Evolutionary conservation across 1,140 invertebrate genomes (phyloP), one percentile per base, ranked within the genome.

Genomic region (Drosophila parvula): DNA sequence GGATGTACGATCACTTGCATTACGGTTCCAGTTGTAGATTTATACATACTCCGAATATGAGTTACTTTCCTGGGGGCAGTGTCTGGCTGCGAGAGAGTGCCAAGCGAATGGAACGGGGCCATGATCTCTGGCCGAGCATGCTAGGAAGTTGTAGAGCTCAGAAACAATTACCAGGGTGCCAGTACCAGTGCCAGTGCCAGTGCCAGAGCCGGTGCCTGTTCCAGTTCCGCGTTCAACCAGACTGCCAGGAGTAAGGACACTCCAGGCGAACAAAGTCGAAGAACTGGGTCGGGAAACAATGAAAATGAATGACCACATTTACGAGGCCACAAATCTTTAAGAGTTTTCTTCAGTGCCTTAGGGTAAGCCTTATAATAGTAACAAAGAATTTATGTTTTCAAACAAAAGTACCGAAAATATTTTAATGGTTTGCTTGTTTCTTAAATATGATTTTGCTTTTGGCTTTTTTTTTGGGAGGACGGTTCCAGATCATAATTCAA

Each of bases 1-100:
- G 69, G 69, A 73, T 73, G 67, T 71, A 74, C 67, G 68, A 75
- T 58, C 71, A 75, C 74, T 75, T 76, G 53, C 73, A 75, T 75
- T 75, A 63, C 51, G 18, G 59, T 64, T 75, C 50, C 28, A 75
- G 60, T 59, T 75, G 74, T 75, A 56, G 40, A 53, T 59, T 59
- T 76, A 40, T 22, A 63, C 55, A 63, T 43, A 43, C 28, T 18
- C 61, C 56, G 61, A 61, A 56, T 73, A 74, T 75, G 50, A 64
- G 70, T 74, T 75, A 75, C 70, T 75, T 67, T 65, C 74, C 74
- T 34, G 74, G 62, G 62, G 74, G 74, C 73, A 41, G 47, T 76
- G 28, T 55, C 44, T 18, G 57, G 47, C 61, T 65, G 60, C 51
- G 34, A 64, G 51, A 59, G 41, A 30, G 28, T 59, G 62, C 62